These are phyloP conservation scores for Thera obeliscata DNA, from an alignment of 2,888 invertebrate species.

Conservation along the genomic window DNA sequence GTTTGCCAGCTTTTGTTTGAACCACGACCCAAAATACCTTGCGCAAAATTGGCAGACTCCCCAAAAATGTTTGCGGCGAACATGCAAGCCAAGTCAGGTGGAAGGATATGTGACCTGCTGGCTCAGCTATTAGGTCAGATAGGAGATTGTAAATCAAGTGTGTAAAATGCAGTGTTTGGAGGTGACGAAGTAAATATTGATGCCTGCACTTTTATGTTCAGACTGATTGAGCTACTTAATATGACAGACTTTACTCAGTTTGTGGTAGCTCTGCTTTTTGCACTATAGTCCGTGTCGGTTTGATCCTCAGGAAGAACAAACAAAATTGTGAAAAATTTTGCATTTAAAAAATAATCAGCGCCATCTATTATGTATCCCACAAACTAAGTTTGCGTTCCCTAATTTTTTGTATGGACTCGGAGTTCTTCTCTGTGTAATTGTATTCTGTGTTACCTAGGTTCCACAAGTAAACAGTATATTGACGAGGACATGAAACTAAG, in stretches of 20 bases:
- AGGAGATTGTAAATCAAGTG: conserved; percentile 15
- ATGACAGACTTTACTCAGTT: too few relatives aligned
- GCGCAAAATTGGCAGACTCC: conserved; percentile 19
- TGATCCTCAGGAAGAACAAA: too few relatives aligned
- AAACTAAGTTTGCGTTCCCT: too few relatives aligned
- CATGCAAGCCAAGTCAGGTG: conserved; percentile 14
- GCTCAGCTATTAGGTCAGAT: conserved; percentile 10
- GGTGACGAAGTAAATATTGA: neutral
- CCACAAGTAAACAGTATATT: neutral
- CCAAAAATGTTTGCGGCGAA: conserved; percentile 23
- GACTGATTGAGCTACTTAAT: neutral
- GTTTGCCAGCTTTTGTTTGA: neutral
- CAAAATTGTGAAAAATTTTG: too few relatives aligned
- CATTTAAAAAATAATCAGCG: too few relatives aligned
- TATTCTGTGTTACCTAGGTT: too few relatives aligned
- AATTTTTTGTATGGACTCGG: too few relatives aligned
- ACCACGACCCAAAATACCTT: conserved; percentile 5
- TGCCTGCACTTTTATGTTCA: neutral
- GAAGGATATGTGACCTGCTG: conserved; percentile 24
- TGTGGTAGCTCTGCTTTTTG: too few relatives aligned
- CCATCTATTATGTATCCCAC: too few relatives aligned
- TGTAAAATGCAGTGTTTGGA: conserved; percentile 1
- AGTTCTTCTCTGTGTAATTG: too few relatives aligned
- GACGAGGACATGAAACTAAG: conserved; percentile 56
- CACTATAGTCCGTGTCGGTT: too few relatives aligned